These are phyloP conservation scores for Tetrax tetrax DNA, from an alignment of 2,113 vertebrate genomes.

Conservation along the genomic window DNA sequence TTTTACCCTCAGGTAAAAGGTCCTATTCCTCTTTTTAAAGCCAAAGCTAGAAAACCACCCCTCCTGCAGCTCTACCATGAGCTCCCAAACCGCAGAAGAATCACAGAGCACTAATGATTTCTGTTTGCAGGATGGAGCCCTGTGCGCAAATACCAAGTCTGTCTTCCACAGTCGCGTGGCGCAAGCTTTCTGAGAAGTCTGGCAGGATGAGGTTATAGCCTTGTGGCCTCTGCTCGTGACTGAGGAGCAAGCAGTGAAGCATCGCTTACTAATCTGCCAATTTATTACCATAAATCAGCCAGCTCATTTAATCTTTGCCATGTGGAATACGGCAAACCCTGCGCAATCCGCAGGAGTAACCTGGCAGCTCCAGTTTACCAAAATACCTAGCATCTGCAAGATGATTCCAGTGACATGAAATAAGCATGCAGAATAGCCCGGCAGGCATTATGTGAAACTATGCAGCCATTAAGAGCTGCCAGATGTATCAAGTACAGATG, in stretches of 20 bases:
- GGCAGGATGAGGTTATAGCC: neutral
- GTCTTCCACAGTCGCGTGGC: neutral
- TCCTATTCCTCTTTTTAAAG: neutral
- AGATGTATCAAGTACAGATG: neutral
- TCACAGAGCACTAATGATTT: neutral
- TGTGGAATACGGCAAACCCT: neutral
- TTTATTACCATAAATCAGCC: neutral
- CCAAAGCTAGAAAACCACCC: neutral
- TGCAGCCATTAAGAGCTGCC: neutral
- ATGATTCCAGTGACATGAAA: neutral
- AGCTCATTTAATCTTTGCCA: neutral
- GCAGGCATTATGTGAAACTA: neutral
- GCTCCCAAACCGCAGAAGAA: neutral
- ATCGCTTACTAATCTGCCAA: neutral
- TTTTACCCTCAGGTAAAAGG: neutral
- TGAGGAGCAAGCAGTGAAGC: neutral
- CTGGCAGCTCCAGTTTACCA: neutral
- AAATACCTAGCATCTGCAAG: neutral
- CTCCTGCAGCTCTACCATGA: neutral
- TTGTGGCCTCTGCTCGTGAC: neutral
- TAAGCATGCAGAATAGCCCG: neutral
- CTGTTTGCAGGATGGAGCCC: neutral
- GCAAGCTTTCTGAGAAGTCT: neutral
- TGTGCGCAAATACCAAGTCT: accelerated
- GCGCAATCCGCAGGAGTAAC: neutral